Conservation (phyloP, 2,888 invertebrate species). For the Elgonia sp. region DNA sequence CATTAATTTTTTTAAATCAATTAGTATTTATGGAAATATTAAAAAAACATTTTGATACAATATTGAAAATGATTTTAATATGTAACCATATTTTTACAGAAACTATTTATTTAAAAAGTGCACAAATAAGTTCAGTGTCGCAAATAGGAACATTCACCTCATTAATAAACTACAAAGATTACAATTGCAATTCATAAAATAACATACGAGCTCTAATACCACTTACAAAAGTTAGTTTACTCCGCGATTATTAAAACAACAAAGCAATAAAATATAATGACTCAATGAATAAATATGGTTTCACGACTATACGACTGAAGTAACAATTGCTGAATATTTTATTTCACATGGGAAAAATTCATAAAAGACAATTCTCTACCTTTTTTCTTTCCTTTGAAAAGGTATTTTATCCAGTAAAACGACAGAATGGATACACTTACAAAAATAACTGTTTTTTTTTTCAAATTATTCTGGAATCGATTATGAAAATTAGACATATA, state of each 20-base stretch:
- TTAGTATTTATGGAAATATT: too few species aligned
- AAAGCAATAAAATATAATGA: conserved; percentile 64
- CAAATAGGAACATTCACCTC: too few species aligned
- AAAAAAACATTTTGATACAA: too few species aligned
- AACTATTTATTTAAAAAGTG: too few species aligned
- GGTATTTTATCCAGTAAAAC: neutral
- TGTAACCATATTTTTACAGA: too few species aligned
- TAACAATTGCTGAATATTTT: conserved; percentile 60
- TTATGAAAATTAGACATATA: too few species aligned
- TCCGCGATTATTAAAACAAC: conserved; percentile 52
- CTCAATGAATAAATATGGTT: conserved; percentile 65
- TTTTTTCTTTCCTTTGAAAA: neutral
- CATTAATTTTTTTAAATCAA: too few species aligned
- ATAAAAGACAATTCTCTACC: conserved; percentile 33
- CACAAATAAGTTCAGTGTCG: neutral
- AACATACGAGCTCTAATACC: neutral
- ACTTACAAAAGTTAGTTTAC: conserved; percentile 33
- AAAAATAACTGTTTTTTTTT: neutral
- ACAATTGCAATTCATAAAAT: neutral
- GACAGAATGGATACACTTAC: too few species aligned
- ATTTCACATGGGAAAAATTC: conserved; percentile 43
- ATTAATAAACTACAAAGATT: neutral
- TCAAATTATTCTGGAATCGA: neutral
- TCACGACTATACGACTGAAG: conserved; percentile 21
- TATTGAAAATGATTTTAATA: too few species aligned